A percentile compares a stretch with the other conserved stretches of the same genome.
Conservation (phyloP, 2,888 invertebrate genomes). For the Drosophila peninsularis region DNA sequence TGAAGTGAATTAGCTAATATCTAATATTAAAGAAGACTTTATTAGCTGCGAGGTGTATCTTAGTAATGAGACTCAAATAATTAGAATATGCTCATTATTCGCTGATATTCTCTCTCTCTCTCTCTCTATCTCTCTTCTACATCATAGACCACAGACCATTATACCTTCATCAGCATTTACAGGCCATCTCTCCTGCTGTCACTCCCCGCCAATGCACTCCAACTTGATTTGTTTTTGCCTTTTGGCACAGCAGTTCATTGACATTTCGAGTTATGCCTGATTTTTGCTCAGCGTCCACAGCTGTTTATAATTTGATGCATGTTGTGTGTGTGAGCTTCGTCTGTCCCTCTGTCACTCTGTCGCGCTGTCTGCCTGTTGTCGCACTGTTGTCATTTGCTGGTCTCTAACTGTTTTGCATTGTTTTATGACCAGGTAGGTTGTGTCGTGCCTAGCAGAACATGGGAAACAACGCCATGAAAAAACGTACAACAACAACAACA, state of each 20-base stretch:
- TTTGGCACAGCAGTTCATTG: conserved; percentile 70
- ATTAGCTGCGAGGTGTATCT: too few species aligned
- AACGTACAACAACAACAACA: conserved; percentile 36
- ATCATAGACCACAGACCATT: too few species aligned
- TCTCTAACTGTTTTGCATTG: conserved; percentile 81
- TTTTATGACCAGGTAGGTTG: conserved; percentile 71
- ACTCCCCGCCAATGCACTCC: neutral
- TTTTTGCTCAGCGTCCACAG: conserved; percentile 37
- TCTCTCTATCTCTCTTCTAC: too few species aligned
- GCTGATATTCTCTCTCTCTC: neutral
- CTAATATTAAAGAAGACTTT: too few species aligned
- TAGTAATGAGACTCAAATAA: neutral
- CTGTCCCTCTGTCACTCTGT: neutral
- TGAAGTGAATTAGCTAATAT: neutral
- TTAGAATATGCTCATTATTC: neutral
- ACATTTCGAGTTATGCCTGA: conserved; percentile 49
- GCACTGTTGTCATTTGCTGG: conserved; percentile 59
- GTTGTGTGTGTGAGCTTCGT: conserved; percentile 4
- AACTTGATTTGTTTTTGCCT: conserved; percentile 31
- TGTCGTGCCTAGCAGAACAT: conserved; percentile 64
- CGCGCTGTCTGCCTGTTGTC: conserved; percentile 27
- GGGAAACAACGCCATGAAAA: conserved; percentile 64
- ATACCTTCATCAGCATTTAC: neutral
- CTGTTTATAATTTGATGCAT: conserved; percentile 63
- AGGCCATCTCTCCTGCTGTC: conserved; percentile 1